Evolutionary conservation across 2,113 vertebrate species (phyloP).

Genomic region (Psittacara wagleri): DNA sequence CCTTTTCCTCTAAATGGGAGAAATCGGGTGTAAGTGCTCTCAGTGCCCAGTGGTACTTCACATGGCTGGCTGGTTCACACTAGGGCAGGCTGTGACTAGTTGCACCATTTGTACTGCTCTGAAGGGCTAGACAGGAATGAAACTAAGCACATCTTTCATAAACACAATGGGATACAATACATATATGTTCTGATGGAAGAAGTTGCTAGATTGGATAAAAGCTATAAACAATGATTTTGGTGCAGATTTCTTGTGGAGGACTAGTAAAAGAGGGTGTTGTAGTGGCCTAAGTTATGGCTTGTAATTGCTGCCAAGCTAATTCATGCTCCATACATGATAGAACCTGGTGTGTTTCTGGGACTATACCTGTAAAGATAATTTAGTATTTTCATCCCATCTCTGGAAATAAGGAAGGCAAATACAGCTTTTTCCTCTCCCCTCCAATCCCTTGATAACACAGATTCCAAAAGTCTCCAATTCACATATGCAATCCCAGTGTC

Average conservation of each 20-base stretch:
- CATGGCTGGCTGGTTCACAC: not conserved
- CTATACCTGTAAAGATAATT: not conserved
- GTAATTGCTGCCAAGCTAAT: not conserved
- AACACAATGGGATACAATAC: not conserved
- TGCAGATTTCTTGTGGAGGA: not conserved
- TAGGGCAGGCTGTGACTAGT: not conserved
- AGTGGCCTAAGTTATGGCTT: not conserved
- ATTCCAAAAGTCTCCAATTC: not conserved
- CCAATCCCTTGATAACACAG: not conserved
- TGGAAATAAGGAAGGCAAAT: not conserved
- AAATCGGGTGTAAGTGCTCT: not conserved
- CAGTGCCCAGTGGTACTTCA: not conserved
- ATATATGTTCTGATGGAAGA: not conserved
- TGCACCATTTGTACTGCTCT: not conserved
- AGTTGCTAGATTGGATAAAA: not conserved
- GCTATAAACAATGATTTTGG: not conserved
- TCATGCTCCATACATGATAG: not conserved
- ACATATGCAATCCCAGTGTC: not conserved
- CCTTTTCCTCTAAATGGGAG: not conserved
- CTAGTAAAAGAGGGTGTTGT: not conserved
- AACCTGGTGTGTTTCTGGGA: accelerated
- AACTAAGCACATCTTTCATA: not conserved
- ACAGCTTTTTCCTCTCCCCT: not conserved
- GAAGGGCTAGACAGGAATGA: not conserved
- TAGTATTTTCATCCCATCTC: not conserved